phyloP scores from a whole-genome alignment of 2,888 invertebrate genomes.

The Philereme vetulata region DNA sequence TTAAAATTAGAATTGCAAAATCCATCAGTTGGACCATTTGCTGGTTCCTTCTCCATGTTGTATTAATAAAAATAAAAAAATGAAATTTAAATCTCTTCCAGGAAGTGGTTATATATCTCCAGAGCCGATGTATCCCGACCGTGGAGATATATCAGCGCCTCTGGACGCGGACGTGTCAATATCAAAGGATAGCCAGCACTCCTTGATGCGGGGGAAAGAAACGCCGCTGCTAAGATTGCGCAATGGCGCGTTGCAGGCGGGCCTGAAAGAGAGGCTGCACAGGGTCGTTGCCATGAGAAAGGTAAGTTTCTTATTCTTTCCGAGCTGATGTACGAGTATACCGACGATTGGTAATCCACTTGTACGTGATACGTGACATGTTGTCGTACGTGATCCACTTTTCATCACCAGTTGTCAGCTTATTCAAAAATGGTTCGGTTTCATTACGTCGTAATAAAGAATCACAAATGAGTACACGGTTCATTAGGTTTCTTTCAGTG shows the following conservation, averaged over 20 bases:
- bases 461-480: no score
- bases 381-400: no score
- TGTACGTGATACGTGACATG: no score
- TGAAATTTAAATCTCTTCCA: conserved; percentile 35
- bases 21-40: no score
- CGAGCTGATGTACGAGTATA: not conserved
- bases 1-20: no score
- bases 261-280: conserved; percentile 84
- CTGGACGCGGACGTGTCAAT: conserved; percentile 61
- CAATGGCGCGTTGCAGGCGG: conserved; percentile 87
- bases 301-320: conserved; percentile 47
- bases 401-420: no score
- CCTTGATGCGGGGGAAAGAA: conserved; percentile 51
- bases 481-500: no score
- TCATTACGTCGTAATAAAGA: no score
- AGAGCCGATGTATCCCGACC: conserved; percentile 85
- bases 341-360: no score
- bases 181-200: conserved; percentile 52
- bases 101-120: conserved; percentile 85
- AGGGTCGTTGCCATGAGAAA: conserved; percentile 79
- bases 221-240: conserved; percentile 83
- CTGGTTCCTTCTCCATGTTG: no score
- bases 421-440: no score
- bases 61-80: no score
- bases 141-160: conserved; percentile 74